Evolutionary conservation across 2,888 invertebrate genomes (phyloP).

Genomic region (Xanthia icteritia): DNA sequence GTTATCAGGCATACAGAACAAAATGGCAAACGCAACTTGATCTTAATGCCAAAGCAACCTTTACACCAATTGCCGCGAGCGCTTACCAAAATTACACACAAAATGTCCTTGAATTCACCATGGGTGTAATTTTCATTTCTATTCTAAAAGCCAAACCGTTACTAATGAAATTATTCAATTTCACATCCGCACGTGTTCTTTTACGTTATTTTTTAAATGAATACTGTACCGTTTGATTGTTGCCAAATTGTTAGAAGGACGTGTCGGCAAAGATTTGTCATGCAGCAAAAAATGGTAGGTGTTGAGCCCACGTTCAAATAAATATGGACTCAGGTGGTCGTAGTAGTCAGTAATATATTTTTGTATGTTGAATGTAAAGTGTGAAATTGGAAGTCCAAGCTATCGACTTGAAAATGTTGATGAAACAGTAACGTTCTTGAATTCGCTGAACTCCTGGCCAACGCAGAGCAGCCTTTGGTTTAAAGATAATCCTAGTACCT

Average conservation of each 20-base stretch:
- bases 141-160: constrained; percentile 44
- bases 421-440: background rate
- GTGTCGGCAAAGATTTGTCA: constrained; percentile 26
- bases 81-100: constrained; percentile 45
- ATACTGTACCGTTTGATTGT: constrained; percentile 41
- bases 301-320: constrained; percentile 20
- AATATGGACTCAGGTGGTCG: constrained; percentile 7
- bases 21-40: constrained; percentile 42
- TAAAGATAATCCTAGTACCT: background rate
- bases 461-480: background rate
- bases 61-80: constrained; percentile 39
- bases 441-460: background rate
- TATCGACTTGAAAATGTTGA: no score
- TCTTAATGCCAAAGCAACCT: constrained; percentile 46
- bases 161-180: constrained; percentile 55
- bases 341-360: background rate
- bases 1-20: constrained; percentile 3
- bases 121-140: constrained; percentile 44
- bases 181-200: constrained; percentile 55
- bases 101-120: constrained; percentile 54
- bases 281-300: constrained; percentile 20
- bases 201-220: constrained; percentile 28
- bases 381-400: background rate
- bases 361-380: background rate
- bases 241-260: constrained; percentile 35